phyloP scores from a whole-genome alignment of 2,888 invertebrate species.

The Lapara coniferarum region DNA sequence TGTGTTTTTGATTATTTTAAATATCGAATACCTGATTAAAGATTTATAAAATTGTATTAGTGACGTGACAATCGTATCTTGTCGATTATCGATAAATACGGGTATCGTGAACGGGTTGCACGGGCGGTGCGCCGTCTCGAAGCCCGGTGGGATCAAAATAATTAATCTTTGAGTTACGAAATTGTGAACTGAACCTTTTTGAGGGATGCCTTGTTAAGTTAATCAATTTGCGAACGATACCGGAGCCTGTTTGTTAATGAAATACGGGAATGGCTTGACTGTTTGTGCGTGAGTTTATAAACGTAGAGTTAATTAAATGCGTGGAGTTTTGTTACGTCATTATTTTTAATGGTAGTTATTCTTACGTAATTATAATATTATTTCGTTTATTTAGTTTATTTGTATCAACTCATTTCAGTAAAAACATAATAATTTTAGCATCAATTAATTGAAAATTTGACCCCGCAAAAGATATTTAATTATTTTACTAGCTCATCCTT shows the following conservation, averaged over 20 bases:
- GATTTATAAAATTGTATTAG: conserved; percentile 30
- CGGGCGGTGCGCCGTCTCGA: conserved; percentile 50
- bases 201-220: conserved; percentile 58
- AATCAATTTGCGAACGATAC: conserved; percentile 73
- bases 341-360: too few species aligned
- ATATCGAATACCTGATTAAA: conserved; percentile 27
- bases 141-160: conserved; percentile 68
- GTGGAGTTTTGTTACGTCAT: not conserved
- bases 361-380: not conserved
- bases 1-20: conserved; percentile 3
- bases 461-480: not conserved
- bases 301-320: conserved; percentile 4
- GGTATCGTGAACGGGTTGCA: conserved; percentile 44
- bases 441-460: too few species aligned
- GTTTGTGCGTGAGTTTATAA: conserved; percentile 20
- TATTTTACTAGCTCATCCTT: too few species aligned
- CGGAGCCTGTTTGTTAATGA: conserved; percentile 46
- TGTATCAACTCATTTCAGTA: not conserved
- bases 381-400: not conserved
- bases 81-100: conserved; percentile 32
- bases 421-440: not conserved
- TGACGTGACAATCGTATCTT: conserved; percentile 36
- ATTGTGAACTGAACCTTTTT: conserved; percentile 63
- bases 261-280: conserved; percentile 31
- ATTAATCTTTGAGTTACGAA: conserved; percentile 74